Evolutionary conservation across 2,888 invertebrate genomes (phyloP).

Genomic region (Daptonema setosum): DNA sequence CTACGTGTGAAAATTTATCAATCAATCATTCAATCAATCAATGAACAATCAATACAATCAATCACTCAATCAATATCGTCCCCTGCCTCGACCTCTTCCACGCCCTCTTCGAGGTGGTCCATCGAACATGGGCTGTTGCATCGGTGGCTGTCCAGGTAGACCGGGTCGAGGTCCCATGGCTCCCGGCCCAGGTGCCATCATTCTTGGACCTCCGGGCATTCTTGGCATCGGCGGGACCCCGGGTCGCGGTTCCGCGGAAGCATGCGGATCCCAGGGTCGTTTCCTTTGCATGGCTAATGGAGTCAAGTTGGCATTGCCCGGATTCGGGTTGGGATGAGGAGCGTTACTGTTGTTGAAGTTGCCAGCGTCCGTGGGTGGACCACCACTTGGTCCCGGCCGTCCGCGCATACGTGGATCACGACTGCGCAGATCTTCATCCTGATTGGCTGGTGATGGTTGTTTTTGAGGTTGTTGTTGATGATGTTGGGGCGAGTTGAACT

Average conservation of each 20-base stretch:
- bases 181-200: too few relatives aligned
- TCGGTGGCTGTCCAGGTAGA: too few relatives aligned
- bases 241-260: neutral
- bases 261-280: neutral
- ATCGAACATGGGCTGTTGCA: too few relatives aligned
- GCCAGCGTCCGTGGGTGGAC: neutral
- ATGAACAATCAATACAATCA: too few relatives aligned
- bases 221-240: neutral
- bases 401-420: neutral
- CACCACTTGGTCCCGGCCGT: neutral
- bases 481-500: too few relatives aligned
- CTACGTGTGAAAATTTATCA: too few relatives aligned
- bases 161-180: too few relatives aligned
- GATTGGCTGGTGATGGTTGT: too few relatives aligned
- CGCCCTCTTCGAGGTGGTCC: neutral
- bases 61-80: neutral
- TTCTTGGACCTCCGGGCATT: too few relatives aligned
- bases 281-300: too few relatives aligned
- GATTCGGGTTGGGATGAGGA: neutral
- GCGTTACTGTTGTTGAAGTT: neutral
- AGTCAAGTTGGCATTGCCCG: too few relatives aligned
- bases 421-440: neutral
- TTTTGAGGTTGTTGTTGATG: neutral
- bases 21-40: too few relatives aligned
- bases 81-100: neutral